These are phyloP conservation scores for Phalacrocorax pelagicus DNA, from an alignment of 2,113 vertebrate species.

Conservation along the genomic window DNA sequence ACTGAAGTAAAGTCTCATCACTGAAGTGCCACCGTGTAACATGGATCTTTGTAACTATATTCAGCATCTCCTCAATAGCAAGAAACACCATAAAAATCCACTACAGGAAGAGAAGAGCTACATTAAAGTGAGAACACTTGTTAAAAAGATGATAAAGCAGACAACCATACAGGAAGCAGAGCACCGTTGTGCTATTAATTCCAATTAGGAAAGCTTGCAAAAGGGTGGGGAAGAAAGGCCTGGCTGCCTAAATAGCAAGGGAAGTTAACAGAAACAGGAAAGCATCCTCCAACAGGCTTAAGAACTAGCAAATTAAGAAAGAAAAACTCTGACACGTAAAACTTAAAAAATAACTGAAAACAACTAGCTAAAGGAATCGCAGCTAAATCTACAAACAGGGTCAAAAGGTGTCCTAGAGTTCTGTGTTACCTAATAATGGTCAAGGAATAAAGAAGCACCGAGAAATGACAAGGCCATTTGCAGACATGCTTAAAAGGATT, in stretches of 20 bases:
- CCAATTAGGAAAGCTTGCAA: background rate
- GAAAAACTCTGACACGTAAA: background rate
- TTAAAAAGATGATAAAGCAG: background rate
- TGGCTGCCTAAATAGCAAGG: background rate
- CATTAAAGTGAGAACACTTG: background rate
- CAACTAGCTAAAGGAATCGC: background rate
- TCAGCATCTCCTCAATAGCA: background rate
- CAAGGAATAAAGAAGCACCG: background rate
- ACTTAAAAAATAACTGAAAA: background rate
- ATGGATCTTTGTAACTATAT: background rate
- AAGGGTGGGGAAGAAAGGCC: rapidly evolving
- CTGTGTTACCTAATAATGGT: rapidly evolving
- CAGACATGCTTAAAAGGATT: background rate
- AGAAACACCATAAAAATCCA: background rate
- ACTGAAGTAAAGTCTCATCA: background rate
- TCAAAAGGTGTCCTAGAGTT: background rate
- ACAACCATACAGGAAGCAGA: background rate
- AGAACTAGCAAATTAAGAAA: background rate
- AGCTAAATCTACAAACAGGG: background rate
- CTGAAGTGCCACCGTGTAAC: background rate
- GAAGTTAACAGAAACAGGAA: background rate
- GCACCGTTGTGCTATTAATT: rapidly evolving
- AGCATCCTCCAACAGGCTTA: background rate
- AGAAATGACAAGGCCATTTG: background rate
- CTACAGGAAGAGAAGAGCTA: background rate